Percentiles rank a stretch among this genome's conserved stretches.
These are phyloP conservation scores for Arctocebus calabarensis DNA, from an alignment of 2,797 vertebrate genomes.

Conservation along the genomic window DNA sequence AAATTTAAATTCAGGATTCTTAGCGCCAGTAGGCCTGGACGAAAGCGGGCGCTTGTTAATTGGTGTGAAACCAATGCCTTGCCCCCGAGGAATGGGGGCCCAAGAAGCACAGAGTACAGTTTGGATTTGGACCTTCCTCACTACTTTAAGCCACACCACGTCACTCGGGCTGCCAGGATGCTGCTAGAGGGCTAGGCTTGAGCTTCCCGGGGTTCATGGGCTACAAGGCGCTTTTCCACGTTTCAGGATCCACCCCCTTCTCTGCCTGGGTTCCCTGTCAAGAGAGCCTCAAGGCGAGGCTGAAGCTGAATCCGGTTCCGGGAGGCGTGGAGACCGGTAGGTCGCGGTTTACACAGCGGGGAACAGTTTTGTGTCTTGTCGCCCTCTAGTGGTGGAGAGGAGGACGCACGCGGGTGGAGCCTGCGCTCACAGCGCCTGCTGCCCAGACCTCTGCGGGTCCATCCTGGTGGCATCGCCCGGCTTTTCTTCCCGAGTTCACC, in stretches of 20 bases:
- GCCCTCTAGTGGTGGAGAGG: conserved; percentile 5
- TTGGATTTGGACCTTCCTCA: background rate
- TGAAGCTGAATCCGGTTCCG: rapidly evolving
- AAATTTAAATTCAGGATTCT: background rate
- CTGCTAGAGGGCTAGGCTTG: background rate
- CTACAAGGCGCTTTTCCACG: rapidly evolving
- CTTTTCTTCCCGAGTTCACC: background rate
- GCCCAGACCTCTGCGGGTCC: background rate
- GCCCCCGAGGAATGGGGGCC: too few relatives aligned
- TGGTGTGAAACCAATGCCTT: background rate
- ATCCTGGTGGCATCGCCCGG: rapidly evolving
- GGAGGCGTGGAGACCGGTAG: background rate
- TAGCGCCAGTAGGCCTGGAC: background rate
- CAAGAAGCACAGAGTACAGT: background rate
- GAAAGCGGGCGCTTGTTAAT: background rate
- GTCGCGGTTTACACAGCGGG: rapidly evolving
- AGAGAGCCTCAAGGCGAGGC: background rate
- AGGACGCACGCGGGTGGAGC: too few relatives aligned
- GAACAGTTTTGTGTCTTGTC: background rate
- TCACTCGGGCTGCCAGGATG: background rate
- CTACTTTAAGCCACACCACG: background rate
- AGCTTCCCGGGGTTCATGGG: background rate
- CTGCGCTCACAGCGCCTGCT: background rate
- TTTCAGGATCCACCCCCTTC: background rate
- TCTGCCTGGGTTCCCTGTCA: background rate